These are phyloP conservation scores for Ptychoptera contaminata DNA, from an alignment of 2,888 invertebrate species.

Conservation along the genomic window DNA sequence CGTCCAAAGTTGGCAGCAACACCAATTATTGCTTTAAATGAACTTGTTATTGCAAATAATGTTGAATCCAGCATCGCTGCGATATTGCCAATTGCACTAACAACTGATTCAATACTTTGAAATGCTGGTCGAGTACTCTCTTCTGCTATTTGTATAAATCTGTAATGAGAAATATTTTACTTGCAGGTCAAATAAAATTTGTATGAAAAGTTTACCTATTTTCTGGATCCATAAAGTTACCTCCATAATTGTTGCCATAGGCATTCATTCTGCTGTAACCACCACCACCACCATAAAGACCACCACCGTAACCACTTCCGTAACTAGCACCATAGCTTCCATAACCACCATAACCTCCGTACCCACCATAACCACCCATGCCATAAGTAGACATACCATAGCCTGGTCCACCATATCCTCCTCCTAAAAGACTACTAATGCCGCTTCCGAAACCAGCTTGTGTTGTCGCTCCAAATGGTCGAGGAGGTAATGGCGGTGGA, in stretches of 20 bases:
- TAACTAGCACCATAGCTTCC: conserved; percentile 10
- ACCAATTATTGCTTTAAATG: conserved; percentile 87
- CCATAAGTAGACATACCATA: conserved; percentile 19
- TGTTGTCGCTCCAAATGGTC: conserved; percentile 13
- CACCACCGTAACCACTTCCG: conserved; percentile 17
- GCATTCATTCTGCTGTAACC: conserved; percentile 19
- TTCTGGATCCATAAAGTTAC: conserved; percentile 24
- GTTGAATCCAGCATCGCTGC: conserved; percentile 96
- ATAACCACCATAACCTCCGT: conserved; percentile 15
- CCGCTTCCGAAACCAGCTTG: conserved; percentile 10
- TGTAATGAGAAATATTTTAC: conserved; percentile 19
- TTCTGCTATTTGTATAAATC: conserved; percentile 77
- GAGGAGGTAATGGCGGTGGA: conserved; percentile 17
- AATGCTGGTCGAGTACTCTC: conserved; percentile 86
- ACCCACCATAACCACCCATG: conserved; percentile 13
- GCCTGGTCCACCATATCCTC: conserved; percentile 16
- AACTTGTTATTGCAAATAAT: conserved; percentile 87
- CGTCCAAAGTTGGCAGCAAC: conserved; percentile 91
- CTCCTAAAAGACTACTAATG: conserved; percentile 4
- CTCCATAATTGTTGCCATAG: conserved; percentile 15
- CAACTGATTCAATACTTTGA: conserved; percentile 84
- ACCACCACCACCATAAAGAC: conserved; percentile 17
- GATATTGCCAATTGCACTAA: conserved; percentile 81
- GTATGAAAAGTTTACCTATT: conserved; percentile 9
- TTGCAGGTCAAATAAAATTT: conserved; percentile 1